phyloP scores from a whole-genome alignment of 2,113 vertebrate species.

The Bucco capensis region DNA sequence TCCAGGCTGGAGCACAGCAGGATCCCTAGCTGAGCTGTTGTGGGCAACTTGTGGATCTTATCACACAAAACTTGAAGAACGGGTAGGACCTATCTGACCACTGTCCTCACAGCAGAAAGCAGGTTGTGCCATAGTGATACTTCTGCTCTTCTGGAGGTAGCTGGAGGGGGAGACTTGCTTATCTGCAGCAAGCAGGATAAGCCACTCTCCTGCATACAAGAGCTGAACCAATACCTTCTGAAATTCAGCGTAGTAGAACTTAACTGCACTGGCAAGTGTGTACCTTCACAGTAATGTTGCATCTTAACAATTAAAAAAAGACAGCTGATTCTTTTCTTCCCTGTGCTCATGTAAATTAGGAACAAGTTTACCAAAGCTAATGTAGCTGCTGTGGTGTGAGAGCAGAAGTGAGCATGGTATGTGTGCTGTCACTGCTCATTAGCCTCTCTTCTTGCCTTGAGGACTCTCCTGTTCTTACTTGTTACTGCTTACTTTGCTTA shows the following conservation, averaged over 20 bases:
- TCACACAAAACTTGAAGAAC: neutral
- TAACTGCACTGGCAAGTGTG: neutral
- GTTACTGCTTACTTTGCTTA: neutral
- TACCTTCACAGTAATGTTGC: neutral
- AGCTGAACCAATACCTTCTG: neutral
- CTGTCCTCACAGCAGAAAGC: neutral
- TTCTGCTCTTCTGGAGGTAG: neutral
- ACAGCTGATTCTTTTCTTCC: neutral
- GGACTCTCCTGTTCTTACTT: neutral
- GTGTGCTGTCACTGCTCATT: neutral
- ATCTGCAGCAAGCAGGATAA: neutral
- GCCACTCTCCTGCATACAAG: accelerated
- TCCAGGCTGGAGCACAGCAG: neutral
- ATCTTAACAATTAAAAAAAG: neutral
- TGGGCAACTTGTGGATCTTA: neutral
- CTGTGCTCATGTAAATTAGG: neutral
- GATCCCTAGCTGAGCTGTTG: neutral
- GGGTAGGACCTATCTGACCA: neutral
- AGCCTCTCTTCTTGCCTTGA: neutral
- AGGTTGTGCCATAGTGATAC: accelerated
- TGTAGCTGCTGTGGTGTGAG: neutral
- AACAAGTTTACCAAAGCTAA: neutral
- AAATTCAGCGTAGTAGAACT: neutral
- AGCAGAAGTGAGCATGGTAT: neutral
- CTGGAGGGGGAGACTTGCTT: neutral